Evolutionary conservation across 2,113 vertebrate species (phyloP).

Genomic region (Ibidorhyncha struthersii): DNA sequence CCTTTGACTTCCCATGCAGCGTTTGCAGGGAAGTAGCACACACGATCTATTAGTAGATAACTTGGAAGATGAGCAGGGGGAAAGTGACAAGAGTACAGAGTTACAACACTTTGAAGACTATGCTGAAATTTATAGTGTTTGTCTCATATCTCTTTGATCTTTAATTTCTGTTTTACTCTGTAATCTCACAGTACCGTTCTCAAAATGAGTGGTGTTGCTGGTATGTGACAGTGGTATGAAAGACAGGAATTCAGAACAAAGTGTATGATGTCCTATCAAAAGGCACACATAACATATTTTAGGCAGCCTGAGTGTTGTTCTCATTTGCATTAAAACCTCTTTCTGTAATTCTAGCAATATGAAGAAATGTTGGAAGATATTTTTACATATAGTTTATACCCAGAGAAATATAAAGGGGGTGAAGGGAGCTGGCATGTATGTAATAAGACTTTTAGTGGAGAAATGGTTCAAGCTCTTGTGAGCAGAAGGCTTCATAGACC

Average conservation of each 20-base stretch:
- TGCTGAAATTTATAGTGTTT: neutral
- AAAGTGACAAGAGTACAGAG: neutral
- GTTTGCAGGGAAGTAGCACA: fast-evolving
- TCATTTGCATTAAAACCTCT: neutral
- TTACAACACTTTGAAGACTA: neutral
- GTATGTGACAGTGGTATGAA: neutral
- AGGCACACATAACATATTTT: neutral
- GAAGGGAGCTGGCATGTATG: neutral
- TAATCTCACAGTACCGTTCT: neutral
- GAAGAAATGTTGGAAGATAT: neutral
- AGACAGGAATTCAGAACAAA: neutral
- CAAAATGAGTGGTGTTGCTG: neutral
- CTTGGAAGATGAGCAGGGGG: neutral
- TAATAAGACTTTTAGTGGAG: neutral
- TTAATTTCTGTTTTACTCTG: neutral
- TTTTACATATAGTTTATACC: neutral
- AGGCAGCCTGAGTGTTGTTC: neutral
- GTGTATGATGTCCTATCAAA: neutral
- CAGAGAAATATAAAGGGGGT: neutral
- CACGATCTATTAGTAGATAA: neutral
- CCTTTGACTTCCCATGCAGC: neutral
- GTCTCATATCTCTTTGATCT: neutral
- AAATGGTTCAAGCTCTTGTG: neutral
- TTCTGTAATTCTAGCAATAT: neutral
- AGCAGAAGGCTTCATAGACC: neutral